Evolutionary conservation across 2,888 invertebrate genomes (phyloP).

Genomic region (Mythimna ferrago): DNA sequence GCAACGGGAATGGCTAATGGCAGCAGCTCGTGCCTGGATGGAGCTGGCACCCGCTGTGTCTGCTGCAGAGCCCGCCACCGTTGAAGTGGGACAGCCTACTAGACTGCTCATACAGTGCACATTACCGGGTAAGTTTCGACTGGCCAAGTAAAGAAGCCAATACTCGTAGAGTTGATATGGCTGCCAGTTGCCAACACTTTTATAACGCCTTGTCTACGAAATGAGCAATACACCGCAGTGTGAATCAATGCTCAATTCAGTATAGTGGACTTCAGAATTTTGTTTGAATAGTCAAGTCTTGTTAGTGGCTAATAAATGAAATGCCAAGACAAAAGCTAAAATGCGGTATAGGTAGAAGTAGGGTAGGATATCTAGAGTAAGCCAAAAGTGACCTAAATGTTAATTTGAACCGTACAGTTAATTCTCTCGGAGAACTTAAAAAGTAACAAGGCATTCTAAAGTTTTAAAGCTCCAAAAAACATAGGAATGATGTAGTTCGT

Average conservation of each 20-base stretch:
- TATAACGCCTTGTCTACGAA: constrained; percentile 12
- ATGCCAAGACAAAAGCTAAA: neutral
- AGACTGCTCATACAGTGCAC: constrained; percentile 92
- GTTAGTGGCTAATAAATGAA: no score
- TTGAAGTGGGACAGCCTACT: constrained; percentile 94
- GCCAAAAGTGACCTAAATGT: neutral
- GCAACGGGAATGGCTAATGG: constrained; percentile 86
- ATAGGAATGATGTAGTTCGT: neutral
- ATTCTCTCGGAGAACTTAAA: neutral
- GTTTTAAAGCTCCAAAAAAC: neutral
- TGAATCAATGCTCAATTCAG: neutral
- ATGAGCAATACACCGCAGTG: constrained; percentile 12
- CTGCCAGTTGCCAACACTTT: neutral
- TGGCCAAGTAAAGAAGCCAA: neutral
- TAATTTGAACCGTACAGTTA: neutral
- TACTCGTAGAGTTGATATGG: neutral
- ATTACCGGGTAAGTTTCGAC: constrained; percentile 88
- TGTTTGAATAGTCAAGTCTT: no score
- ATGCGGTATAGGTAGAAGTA: neutral
- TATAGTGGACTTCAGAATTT: no score
- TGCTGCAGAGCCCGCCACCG: constrained; percentile 87
- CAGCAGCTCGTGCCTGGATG: constrained; percentile 93
- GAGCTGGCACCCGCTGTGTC: constrained; percentile 90
- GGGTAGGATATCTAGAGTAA: neutral
- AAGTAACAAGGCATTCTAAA: neutral